Base-by-base conservation (phyloP, 2,888 invertebrate genomes). In the Leptothorax acervorum region DNA sequence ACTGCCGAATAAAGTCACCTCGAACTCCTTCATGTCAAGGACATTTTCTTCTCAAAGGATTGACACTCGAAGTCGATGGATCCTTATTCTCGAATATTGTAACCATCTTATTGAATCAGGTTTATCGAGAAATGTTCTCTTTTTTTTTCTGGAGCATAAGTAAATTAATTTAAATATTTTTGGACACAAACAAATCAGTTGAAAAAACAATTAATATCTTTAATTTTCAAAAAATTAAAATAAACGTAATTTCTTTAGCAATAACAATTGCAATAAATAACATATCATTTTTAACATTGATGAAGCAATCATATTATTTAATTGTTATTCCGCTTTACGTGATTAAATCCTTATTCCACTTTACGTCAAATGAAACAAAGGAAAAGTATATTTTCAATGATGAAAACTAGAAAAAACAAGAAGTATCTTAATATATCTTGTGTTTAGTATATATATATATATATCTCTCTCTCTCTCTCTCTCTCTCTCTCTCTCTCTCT, bases 1-100 rank as follows among this genome's bases (percentile, higher is more conserved):
- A 28, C 70, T 42, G 15, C 55, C 55, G 39, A 73, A 81, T 81
- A 81, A 18, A 81, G 60, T 73, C 73, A 81, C 57, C 45, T 71
- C n/a, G 9, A 68, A 42, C 6, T 57, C 48, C 11, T 42, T 53
- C 18, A 9, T 12, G 42, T 81, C 48, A 48, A 79, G 2, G n/a
- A 81, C 15, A 81, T 60, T 81, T 81, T 73, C 39, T 73, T 60
- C 39, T 28, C n/a, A 23, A 35, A 18, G 3, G 23, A 12, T 45
- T 57, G 4, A 11, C 35, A n/a, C 28, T 39, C 8, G 18, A 23
- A 18, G 6, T 79, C 23, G 42, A 45, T 51, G 4, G 6, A 42
- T 11, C 3, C 6, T 78, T 53, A 42, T 78, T 48, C 51, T 23
- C 12, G 15, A n/a, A 15, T 65, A 31, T 18, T n/a, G 8, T 35